A percentile compares a stretch with the other conserved stretches of the same genome.
These are phyloP conservation scores for Agriotes lineatus DNA, from an alignment of 2,888 invertebrate species.

Conservation along the genomic window DNA sequence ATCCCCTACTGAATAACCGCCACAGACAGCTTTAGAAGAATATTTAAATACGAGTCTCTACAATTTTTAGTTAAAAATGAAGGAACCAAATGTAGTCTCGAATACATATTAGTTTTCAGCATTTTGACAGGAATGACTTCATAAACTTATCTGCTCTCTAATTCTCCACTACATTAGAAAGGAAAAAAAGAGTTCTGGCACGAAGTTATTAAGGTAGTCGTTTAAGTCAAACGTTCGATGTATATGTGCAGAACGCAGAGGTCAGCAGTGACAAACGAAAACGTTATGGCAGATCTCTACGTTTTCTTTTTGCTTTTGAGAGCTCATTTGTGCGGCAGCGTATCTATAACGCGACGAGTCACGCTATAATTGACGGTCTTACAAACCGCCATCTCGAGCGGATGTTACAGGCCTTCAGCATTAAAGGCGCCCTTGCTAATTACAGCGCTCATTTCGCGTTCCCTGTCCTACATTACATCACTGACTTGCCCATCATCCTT, in stretches of 20 bases:
- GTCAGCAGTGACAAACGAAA: slow-evolving; percentile 2
- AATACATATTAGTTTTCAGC: too few species aligned
- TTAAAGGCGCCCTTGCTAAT: slow-evolving; percentile 30
- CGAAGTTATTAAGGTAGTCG: too few species aligned
- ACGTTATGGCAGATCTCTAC: slow-evolving; percentile 8
- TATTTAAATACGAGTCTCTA: too few species aligned
- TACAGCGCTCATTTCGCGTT: slow-evolving; percentile 21
- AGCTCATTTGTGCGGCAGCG: slow-evolving; percentile 6
- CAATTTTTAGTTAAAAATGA: too few species aligned
- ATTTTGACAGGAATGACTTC: too few species aligned
- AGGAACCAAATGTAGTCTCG: too few species aligned
- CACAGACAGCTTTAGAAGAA: too few species aligned
- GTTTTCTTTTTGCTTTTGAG: slow-evolving; percentile 14
- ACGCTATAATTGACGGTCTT: slow-evolving; percentile 28
- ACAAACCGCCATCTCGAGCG: slow-evolving; percentile 21
- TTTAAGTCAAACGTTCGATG: too few species aligned
- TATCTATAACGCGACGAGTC: slow-evolving; percentile 25
- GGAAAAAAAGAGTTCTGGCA: too few species aligned
- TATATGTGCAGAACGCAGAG: not conserved
- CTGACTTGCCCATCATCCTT: slow-evolving; percentile 18
- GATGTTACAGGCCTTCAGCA: slow-evolving; percentile 27
- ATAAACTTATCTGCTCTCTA: too few species aligned
- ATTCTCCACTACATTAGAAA: too few species aligned
- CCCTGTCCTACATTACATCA: slow-evolving; percentile 12
- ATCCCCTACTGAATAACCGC: too few species aligned